phyloP scores from a whole-genome alignment of 1,140 invertebrate genomes.

The Carposina sasakii region DNA sequence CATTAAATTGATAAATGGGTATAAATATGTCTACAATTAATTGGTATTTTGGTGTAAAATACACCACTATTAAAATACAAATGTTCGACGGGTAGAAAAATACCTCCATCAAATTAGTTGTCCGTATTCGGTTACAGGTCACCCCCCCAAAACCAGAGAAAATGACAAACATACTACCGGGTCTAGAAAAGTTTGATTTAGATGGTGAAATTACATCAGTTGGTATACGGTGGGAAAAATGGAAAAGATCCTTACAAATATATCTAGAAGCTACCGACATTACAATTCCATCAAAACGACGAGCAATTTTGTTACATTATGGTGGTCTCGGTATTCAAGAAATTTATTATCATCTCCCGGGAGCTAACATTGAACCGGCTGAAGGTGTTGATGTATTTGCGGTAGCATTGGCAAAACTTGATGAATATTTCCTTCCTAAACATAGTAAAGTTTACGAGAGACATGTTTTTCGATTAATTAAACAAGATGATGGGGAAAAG shows the following conservation, averaged over 20 bases:
- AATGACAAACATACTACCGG: background rate
- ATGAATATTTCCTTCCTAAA: conserved; percentile 4
- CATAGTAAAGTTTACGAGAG: background rate
- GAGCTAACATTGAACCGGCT: background rate
- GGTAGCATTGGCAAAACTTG: background rate
- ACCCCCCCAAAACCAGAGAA: too few species aligned
- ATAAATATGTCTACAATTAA: too few species aligned
- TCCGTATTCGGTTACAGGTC: background rate
- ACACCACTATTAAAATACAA: too few species aligned
- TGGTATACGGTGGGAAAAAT: background rate
- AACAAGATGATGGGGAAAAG: background rate
- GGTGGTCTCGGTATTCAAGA: background rate
- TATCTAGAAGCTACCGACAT: background rate
- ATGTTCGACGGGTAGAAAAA: background rate
- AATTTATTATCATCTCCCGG: background rate
- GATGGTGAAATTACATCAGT: background rate
- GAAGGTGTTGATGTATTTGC: background rate
- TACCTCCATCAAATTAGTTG: too few species aligned
- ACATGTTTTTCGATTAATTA: background rate
- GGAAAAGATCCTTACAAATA: background rate
- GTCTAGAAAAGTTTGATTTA: conserved; percentile 16
- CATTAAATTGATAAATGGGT: too few species aligned
- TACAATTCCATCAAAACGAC: background rate
- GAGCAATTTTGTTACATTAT: background rate
- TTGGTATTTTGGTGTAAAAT: background rate